Conservation (phyloP, 2,113 vertebrate species). For the Eolophus roseicapilla region DNA sequence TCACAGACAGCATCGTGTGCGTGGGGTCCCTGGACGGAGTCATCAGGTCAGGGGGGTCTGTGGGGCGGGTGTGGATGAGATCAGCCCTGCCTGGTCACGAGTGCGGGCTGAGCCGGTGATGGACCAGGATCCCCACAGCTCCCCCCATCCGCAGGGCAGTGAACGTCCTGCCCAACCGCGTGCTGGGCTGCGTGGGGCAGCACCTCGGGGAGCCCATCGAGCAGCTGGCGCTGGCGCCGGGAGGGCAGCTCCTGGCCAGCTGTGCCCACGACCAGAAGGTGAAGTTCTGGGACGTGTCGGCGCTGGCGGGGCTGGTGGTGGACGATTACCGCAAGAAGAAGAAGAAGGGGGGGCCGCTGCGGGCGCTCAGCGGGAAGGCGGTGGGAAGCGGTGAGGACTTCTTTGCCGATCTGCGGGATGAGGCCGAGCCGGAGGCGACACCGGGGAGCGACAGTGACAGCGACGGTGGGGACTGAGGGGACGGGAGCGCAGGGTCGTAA, state of each 20-base stretch:
- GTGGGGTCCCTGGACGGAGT: conserved; percentile 89
- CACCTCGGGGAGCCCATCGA: conserved; percentile 90
- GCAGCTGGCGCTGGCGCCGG: conserved; percentile 74
- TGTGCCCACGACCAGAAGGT: conserved; percentile 90
- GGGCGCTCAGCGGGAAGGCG: conserved; percentile 86
- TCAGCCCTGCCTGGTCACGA: background rate
- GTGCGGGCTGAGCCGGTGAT: background rate
- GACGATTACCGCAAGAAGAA: conserved; percentile 88
- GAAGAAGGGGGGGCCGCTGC: conserved; percentile 83
- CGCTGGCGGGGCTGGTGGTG: conserved; percentile 74
- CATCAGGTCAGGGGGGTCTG: conserved; percentile 81
- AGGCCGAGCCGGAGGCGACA: background rate
- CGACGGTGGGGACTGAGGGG: background rate
- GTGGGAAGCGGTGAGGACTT: conserved; percentile 82
- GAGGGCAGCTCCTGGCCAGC: conserved; percentile 83
- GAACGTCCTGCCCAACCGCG: conserved; percentile 89
- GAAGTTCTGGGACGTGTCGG: conserved; percentile 92
- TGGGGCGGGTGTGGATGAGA: fast-evolving
- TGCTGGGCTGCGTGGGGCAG: conserved; percentile 91
- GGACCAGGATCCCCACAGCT: too few relatives aligned
- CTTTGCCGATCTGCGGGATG: conserved; percentile 79
- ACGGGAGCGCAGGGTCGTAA: fast-evolving
- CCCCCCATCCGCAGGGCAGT: conserved; percentile 76
- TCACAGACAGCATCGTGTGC: conserved; percentile 89
- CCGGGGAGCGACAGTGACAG: background rate